Evolutionary conservation across 1,140 invertebrate species (phyloP).

Genomic region (Muscidifurax raptorellus): DNA sequence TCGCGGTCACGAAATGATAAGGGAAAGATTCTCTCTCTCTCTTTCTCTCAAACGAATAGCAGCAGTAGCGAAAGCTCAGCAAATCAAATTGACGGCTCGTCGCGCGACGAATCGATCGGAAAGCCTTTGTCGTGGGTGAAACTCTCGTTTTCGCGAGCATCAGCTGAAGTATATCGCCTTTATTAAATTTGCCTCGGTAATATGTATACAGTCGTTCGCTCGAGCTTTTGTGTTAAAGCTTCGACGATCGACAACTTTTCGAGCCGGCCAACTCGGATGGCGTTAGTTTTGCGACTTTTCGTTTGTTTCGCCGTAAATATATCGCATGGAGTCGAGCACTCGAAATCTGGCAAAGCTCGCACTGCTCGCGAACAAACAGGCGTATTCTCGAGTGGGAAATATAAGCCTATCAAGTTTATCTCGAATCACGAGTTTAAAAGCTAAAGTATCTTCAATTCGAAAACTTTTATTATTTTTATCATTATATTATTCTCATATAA

Average conservation of each 20-base stretch:
- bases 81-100: constrained; percentile 36
- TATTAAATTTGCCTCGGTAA: constrained; percentile 20
- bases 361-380: no score
- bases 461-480: no score
- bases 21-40: background rate
- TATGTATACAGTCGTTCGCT: no score
- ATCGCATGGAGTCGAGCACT: no score
- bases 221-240: no score
- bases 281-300: no score
- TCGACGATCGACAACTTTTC: background rate
- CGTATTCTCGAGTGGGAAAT: background rate
- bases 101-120: constrained; percentile 22
- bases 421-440: background rate
- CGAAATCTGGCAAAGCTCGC: background rate
- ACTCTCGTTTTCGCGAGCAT: constrained; percentile 16
- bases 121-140: background rate
- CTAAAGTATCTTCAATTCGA: background rate
- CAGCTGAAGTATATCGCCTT: background rate
- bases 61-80: background rate
- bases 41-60: background rate
- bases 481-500: no score
- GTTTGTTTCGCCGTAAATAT: no score
- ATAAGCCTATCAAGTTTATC: background rate
- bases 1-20: background rate
- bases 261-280: no score